Evolutionary conservation across 2,888 invertebrate species (phyloP).

Genomic region (Eupithecia centaureata): DNA sequence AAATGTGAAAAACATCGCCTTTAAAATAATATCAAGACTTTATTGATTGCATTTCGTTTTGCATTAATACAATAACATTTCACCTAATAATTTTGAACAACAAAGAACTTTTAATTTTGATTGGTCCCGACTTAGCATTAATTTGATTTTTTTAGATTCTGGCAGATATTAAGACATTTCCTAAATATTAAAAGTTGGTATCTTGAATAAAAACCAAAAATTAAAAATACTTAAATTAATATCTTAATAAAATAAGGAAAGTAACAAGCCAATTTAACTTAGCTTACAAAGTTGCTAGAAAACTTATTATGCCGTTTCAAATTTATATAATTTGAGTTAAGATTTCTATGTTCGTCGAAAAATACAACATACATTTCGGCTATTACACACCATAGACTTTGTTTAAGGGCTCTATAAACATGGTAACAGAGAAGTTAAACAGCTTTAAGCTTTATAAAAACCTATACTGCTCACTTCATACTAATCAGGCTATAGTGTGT

Average conservation of each 20-base stretch:
- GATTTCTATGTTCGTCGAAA: not conserved
- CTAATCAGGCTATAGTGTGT: slow-evolving; percentile 20
- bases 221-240: not conserved
- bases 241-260: not conserved
- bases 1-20: not conserved
- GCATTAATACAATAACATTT: not conserved
- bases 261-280: not conserved
- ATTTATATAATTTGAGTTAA: not conserved
- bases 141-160: not conserved
- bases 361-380: not conserved
- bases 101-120: slow-evolving; percentile 50
- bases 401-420: slow-evolving; percentile 2
- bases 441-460: not conserved
- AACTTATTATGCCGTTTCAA: not conserved
- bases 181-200: not conserved
- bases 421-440: not conserved
- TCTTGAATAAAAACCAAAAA: not conserved
- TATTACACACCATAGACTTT: not conserved
- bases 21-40: not conserved
- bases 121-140: slow-evolving; percentile 63
- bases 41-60: not conserved
- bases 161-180: slow-evolving; percentile 22
- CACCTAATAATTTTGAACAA: not conserved
- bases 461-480: not conserved
- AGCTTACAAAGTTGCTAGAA: not conserved